These are phyloP conservation scores for Pangasius sanitwongsei DNA, from an alignment of 2,797 vertebrate species.

Conservation along the genomic window DNA sequence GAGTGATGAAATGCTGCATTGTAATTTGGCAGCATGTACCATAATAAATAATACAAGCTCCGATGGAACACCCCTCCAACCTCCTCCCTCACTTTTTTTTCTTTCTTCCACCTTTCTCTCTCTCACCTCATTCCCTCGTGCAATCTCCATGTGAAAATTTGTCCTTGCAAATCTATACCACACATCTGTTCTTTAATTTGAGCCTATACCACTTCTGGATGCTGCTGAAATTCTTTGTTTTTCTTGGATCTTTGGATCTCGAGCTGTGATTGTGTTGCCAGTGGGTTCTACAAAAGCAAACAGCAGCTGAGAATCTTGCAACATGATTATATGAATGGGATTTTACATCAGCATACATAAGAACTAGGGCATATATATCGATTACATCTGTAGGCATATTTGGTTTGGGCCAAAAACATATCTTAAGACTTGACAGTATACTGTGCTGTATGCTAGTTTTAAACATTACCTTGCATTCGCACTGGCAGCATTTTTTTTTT, in stretches of 20 bases:
- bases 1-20: constrained; percentile 58
- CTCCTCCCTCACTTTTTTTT: constrained; percentile 4
- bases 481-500: background rate
- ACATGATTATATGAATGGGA: background rate
- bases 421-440: background rate
- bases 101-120: constrained; percentile 10
- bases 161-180: constrained; percentile 52
- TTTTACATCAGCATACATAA: background rate
- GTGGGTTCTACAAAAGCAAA: constrained; percentile 17
- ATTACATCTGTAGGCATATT: constrained; percentile 13
- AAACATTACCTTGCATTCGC: background rate
- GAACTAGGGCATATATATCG: background rate
- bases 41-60: constrained; percentile 58
- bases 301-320: constrained; percentile 11
- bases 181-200: constrained; percentile 54
- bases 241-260: background rate
- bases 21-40: constrained; percentile 54
- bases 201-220: constrained; percentile 20
- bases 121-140: constrained; percentile 32
- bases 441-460: constrained; percentile 1
- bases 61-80: constrained; percentile 23
- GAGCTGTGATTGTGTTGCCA: constrained; percentile 1
- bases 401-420: background rate
- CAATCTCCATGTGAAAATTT: constrained; percentile 43
- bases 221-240: constrained; percentile 28